Evolutionary conservation across 2,113 vertebrate genomes (phyloP).

Genomic region (Rallus limicola): DNA sequence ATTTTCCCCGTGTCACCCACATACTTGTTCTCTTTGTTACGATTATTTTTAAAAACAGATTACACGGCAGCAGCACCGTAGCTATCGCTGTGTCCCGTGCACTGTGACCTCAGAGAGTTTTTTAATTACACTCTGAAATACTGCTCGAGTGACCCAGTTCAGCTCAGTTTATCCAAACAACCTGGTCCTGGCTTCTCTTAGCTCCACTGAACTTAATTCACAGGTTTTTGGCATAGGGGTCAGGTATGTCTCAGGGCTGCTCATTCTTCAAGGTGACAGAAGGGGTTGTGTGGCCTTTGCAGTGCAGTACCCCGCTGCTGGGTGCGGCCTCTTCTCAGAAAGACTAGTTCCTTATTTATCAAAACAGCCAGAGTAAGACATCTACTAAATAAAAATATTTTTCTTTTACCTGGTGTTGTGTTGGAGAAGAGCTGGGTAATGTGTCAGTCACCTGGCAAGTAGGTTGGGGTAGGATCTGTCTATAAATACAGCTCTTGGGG

Average conservation of each 20-base stretch:
- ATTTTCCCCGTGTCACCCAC: not conserved
- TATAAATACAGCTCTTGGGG: not conserved
- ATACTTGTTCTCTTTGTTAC: not conserved
- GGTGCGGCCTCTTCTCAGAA: not conserved
- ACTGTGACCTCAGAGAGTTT: not conserved
- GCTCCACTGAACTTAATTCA: not conserved
- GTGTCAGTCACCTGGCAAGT: not conserved
- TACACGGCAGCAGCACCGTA: not conserved
- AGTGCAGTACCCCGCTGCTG: not conserved
- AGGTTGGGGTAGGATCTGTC: not conserved
- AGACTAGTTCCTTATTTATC: not conserved
- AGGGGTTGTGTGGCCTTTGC: not conserved
- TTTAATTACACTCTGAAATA: not conserved
- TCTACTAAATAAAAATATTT: not conserved
- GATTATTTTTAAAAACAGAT: not conserved
- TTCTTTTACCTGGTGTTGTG: not conserved
- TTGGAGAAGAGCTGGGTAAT: not conserved
- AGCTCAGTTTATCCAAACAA: not conserved
- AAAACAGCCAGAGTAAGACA: not conserved
- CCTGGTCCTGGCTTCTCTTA: not conserved
- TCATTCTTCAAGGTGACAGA: not conserved
- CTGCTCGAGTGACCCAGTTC: not conserved
- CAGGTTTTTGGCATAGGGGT: not conserved
- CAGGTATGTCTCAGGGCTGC: not conserved
- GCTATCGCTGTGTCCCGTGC: not conserved